Percentiles rank a stretch among this genome's conserved stretches.
These are phyloP conservation scores for Cavia aperea DNA, from an alignment of 2,113 vertebrate species.

Conservation along the genomic window DNA sequence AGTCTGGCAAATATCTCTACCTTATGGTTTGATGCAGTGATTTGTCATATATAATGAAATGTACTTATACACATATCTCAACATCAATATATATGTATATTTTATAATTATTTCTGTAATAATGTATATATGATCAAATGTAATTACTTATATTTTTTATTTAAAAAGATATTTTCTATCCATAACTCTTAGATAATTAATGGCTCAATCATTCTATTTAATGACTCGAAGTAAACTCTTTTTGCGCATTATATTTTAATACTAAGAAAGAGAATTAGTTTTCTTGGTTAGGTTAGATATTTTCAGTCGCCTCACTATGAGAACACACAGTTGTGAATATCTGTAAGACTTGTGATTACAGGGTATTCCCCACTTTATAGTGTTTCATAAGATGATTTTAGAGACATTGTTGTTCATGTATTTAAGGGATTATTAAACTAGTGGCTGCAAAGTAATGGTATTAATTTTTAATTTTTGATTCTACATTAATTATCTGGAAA, in stretches of 20 bases:
- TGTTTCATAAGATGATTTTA: neutral
- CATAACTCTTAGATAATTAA: constrained; percentile 40
- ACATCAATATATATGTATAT: neutral
- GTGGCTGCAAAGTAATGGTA: neutral
- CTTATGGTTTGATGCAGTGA: neutral
- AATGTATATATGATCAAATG: neutral
- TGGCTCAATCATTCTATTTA: constrained; percentile 55
- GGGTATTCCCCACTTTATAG: neutral
- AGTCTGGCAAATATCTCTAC: neutral
- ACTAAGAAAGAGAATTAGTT: neutral
- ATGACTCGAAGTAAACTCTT: constrained; percentile 38
- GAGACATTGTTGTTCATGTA: neutral
- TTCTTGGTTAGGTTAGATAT: neutral
- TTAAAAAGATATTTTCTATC: constrained; percentile 60
- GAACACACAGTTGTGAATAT: neutral
- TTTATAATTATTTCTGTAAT: neutral
- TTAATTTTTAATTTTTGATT: neutral
- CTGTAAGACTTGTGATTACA: neutral
- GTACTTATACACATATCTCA: rapidly evolving
- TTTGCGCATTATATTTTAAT: neutral
- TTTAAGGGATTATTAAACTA: neutral
- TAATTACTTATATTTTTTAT: constrained; percentile 49
- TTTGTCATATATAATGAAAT: constrained; percentile 36
- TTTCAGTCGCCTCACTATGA: neutral
- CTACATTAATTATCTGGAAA: neutral